Percentiles rank a stretch among this genome's conserved stretches.
These are phyloP conservation scores for Anguilla rostrata DNA, from an alignment of 2,113 vertebrate genomes.

Conservation along the genomic window DNA sequence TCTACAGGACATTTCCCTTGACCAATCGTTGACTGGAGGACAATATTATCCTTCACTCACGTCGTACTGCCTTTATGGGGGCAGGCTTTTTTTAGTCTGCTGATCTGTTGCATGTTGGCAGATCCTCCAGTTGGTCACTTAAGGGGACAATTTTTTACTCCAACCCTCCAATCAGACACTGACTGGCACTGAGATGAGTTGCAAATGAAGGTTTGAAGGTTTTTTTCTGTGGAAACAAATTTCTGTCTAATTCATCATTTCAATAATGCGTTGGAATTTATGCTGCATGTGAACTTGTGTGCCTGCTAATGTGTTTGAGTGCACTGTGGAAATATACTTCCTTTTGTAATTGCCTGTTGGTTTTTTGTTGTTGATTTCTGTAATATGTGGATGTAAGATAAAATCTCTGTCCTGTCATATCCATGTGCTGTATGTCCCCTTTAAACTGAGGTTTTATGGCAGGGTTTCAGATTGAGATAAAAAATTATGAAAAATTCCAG, in stretches of 20 bases:
- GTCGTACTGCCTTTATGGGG: background rate
- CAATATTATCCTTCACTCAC: background rate
- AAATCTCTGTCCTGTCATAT: background rate
- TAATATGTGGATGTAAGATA: background rate
- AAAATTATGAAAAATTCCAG: constrained; percentile 4
- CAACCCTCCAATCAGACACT: background rate
- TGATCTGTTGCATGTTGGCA: background rate
- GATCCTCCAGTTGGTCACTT: background rate
- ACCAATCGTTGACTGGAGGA: background rate
- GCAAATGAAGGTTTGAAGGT: background rate
- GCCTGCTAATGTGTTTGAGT: background rate
- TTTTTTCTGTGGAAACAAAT: background rate
- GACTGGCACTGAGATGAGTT: background rate
- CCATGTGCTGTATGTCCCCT: background rate
- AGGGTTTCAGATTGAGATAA: background rate
- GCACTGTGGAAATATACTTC: background rate
- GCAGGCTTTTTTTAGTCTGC: background rate
- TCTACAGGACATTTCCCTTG: background rate
- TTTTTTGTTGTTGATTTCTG: background rate
- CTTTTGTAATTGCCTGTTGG: background rate
- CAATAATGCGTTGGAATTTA: background rate
- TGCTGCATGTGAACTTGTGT: background rate
- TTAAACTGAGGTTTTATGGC: background rate
- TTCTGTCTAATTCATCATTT: background rate
- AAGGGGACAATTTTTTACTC: no score